A percentile compares a stretch with the other conserved stretches of the same genome.
phyloP scores from a whole-genome alignment of 2,888 invertebrate genomes.

The Coelinius sp. region DNA sequence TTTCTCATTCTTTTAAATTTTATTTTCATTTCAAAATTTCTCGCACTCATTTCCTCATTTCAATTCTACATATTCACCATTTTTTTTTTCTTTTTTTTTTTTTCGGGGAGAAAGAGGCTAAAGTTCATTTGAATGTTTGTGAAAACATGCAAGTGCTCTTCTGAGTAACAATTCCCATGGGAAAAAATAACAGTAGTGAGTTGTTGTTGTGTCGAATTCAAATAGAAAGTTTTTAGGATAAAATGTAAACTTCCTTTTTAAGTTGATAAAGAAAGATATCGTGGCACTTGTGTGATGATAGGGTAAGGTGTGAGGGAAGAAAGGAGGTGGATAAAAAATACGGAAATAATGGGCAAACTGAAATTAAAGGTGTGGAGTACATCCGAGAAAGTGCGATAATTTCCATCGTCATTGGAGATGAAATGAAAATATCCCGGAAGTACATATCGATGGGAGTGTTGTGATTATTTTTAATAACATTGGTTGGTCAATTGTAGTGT shows the following conservation, averaged over 20 bases:
- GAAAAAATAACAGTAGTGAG: neutral
- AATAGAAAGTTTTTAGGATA: slow-evolving; percentile 11
- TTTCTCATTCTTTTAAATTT: no score
- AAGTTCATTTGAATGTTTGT: slow-evolving; percentile 19
- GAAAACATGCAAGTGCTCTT: neutral
- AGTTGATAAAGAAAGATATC: neutral
- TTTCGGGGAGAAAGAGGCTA: neutral
- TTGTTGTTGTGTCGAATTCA: neutral
- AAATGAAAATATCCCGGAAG: slow-evolving; percentile 12
- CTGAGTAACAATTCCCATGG: neutral
- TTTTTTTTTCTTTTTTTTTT: neutral
- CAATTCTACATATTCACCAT: neutral
- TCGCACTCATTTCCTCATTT: neutral
- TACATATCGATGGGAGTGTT: slow-evolving; percentile 1
- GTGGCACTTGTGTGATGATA: neutral
- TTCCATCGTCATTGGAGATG: neutral
- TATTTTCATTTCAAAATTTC: no score
- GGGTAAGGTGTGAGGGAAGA: neutral
- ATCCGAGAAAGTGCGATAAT: slow-evolving; percentile 14
- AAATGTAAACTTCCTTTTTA: neutral
- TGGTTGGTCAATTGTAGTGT: neutral
- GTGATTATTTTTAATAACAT: slow-evolving; percentile 18
- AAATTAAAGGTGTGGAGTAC: slow-evolving; percentile 3
- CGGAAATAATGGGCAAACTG: neutral
- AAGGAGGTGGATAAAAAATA: neutral